A percentile compares a stretch with the other conserved stretches of the same genome.
Conservation (phyloP, 2,113 vertebrate genomes). For the Astatotilapia flaviijosephi region DNA sequence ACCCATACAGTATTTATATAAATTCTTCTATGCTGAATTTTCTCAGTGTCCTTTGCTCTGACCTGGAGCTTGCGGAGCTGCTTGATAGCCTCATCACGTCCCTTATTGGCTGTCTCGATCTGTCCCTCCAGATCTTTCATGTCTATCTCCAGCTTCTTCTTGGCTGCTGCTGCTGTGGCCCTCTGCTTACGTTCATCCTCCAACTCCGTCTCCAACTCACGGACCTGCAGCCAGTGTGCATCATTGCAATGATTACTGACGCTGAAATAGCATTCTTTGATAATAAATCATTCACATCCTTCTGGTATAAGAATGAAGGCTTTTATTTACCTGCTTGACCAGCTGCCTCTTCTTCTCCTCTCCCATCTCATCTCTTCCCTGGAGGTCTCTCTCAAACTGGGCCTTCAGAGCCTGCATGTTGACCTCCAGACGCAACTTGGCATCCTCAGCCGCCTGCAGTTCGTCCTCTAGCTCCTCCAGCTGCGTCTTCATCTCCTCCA, state of each 20-base stretch:
- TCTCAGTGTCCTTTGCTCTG: neutral
- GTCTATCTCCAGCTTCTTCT: constrained; percentile 93
- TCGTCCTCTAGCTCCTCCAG: constrained; percentile 94
- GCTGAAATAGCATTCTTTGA: neutral
- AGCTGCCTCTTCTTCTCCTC: constrained; percentile 93
- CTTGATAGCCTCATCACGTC: constrained; percentile 90
- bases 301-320: neutral
- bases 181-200: constrained; percentile 93
- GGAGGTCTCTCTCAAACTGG: constrained; percentile 89
- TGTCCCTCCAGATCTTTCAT: constrained; percentile 91
- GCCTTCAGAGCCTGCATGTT: constrained; percentile 94
- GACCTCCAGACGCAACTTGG: constrained; percentile 91
- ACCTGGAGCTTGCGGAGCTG: constrained; percentile 93
- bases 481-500: constrained; percentile 95
- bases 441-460: constrained; percentile 90
- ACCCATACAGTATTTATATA: neutral
- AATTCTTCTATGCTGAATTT: neutral
- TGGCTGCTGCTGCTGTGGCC: constrained; percentile 76
- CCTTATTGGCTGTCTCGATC: constrained; percentile 81
- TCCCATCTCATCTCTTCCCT: constrained; percentile 87
- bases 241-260: neutral
- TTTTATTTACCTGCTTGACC: constrained; percentile 81
- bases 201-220: constrained; percentile 87
- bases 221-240: constrained; percentile 71
- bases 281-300: neutral